phyloP scores from a whole-genome alignment of 2,113 vertebrate species.

The Thalassoma bifasciatum region DNA sequence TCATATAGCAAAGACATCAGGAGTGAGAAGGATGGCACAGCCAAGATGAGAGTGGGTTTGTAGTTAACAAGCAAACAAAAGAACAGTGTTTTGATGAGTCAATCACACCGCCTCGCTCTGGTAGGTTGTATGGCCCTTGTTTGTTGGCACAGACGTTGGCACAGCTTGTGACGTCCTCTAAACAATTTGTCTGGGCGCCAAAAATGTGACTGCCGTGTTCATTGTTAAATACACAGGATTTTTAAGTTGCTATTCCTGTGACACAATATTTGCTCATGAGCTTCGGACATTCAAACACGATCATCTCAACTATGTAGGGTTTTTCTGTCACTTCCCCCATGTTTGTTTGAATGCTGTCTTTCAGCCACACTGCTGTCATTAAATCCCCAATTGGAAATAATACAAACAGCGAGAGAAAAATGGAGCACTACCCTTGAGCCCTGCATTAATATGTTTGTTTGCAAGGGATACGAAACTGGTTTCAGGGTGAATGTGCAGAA shows the following conservation, averaged over 20 bases:
- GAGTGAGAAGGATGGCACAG: background rate
- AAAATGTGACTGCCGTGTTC: constrained; percentile 43
- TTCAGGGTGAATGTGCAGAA: constrained; percentile 7
- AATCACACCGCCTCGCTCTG: constrained; percentile 53
- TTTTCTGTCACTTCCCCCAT: constrained; percentile 19
- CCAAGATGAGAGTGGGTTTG: constrained; percentile 26
- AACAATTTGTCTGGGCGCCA: constrained; percentile 27
- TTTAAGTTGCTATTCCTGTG: constrained; percentile 41
- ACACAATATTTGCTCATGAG: constrained; percentile 56
- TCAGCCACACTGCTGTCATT: background rate
- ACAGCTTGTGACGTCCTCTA: constrained; percentile 57
- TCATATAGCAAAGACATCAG: constrained; percentile 12
- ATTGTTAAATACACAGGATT: constrained; percentile 18
- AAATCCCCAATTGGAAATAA: constrained; percentile 25
- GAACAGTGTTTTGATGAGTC: constrained; percentile 51
- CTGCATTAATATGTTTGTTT: constrained; percentile 37
- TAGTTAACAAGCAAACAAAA: constrained; percentile 46
- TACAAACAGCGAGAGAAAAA: constrained; percentile 10
- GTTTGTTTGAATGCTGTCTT: constrained; percentile 33
- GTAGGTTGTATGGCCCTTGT: constrained; percentile 30
- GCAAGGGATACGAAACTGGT: constrained; percentile 11
- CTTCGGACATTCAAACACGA: constrained; percentile 48
- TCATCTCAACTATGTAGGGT: constrained; percentile 38
- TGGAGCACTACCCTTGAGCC: background rate
- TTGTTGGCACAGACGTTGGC: constrained; percentile 51